Conservation (phyloP, 2,113 vertebrate genomes). For the Erinaceus europaeus region DNA sequence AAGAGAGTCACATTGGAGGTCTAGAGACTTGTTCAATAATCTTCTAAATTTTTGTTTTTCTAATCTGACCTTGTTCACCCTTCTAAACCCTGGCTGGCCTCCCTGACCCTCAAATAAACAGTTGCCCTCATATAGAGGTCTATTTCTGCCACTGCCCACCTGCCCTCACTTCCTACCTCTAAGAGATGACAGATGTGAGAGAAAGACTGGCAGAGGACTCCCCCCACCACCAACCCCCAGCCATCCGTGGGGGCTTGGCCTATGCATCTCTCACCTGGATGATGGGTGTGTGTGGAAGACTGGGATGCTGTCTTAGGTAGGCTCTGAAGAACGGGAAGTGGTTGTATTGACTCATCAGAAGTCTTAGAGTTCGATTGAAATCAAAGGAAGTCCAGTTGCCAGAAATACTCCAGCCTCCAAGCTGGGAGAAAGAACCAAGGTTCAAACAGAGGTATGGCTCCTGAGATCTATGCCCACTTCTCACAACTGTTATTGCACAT, state of each 20-base stretch:
- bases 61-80: neutral
- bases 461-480: neutral
- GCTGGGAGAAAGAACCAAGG: slow-evolving; percentile 74
- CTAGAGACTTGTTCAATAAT: too few species aligned
- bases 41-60: too few species aligned
- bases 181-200: neutral
- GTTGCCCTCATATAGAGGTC: neutral
- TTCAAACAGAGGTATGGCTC: neutral
- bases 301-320: slow-evolving; percentile 81
- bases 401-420: slow-evolving; percentile 89
- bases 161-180: neutral
- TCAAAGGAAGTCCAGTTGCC: slow-evolving; percentile 81
- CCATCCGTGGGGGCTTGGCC: too few species aligned
- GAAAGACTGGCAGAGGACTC: neutral
- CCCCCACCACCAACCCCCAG: too few species aligned
- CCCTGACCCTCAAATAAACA: neutral
- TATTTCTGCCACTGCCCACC: neutral
- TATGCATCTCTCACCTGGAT: slow-evolving; percentile 79
- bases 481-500: neutral
- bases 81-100: neutral
- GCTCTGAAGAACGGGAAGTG: slow-evolving; percentile 94
- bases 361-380: slow-evolving; percentile 89
- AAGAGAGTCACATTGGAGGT: too few species aligned
- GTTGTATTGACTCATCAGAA: slow-evolving; percentile 89
- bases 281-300: slow-evolving; percentile 69